phyloP scores from a whole-genome alignment of 2,113 vertebrate species.

The Anolis sagrei region DNA sequence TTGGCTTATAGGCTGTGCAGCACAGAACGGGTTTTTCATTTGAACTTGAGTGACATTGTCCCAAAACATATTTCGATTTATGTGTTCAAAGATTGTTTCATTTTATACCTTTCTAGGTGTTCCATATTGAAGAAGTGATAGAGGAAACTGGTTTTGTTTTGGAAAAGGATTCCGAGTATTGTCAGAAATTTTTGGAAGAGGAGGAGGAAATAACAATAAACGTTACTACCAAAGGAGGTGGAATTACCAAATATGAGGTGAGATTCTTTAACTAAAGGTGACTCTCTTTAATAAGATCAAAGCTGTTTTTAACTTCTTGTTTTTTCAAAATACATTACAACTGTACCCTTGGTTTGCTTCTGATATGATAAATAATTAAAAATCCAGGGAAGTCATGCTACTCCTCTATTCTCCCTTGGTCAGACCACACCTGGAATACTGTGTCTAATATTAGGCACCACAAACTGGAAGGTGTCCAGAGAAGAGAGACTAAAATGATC shows the following conservation, averaged over 20 bases:
- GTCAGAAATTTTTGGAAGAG: slow-evolving; percentile 93
- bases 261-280: slow-evolving; percentile 2
- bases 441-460: no score
- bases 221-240: slow-evolving; percentile 88
- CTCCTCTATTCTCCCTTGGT: no score
- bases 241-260: slow-evolving; percentile 83
- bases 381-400: no score
- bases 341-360: no score
- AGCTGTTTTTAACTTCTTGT: no score
- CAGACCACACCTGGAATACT: no score
- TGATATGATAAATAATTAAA: no score
- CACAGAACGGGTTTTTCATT: neutral
- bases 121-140: slow-evolving; percentile 94
- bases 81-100: neutral
- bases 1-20: neutral
- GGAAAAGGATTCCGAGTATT: slow-evolving; percentile 95
- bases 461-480: no score
- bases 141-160: slow-evolving; percentile 93
- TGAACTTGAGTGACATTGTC: neutral
- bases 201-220: slow-evolving; percentile 91
- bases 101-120: slow-evolving; percentile 79
- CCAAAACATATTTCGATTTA: neutral
- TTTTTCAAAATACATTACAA: no score
- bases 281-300: neutral
- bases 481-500: no score